Evolutionary conservation across 2,888 invertebrate species (phyloP).

Genomic region (Melikaiella ostensackeni): DNA sequence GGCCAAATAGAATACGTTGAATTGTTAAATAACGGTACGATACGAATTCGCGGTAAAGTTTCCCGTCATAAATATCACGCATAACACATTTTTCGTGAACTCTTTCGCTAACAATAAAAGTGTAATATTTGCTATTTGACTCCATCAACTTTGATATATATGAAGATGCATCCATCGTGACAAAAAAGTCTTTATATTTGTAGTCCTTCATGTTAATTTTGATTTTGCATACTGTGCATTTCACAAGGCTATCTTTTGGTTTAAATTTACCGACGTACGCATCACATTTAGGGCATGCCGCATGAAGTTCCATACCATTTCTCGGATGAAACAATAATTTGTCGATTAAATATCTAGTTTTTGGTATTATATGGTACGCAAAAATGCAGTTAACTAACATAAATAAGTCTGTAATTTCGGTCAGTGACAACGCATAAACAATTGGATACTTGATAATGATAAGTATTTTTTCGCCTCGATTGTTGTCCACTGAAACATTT

Average conservation of each 20-base stretch:
- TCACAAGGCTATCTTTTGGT: not conserved
- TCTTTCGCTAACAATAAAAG: constrained; percentile 39
- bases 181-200: constrained; percentile 41
- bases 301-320: constrained; percentile 41
- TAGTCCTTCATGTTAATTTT: constrained; percentile 21
- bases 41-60: constrained; percentile 42
- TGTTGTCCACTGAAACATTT: constrained; percentile 5
- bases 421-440: constrained; percentile 37
- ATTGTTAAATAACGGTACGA: constrained; percentile 42
- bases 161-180: constrained; percentile 39
- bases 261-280: constrained; percentile 38
- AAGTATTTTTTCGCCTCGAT: constrained; percentile 36
- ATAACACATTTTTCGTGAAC: constrained; percentile 28
- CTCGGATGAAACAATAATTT: constrained; percentile 33
- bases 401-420: constrained; percentile 41
- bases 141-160: constrained; percentile 36
- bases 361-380: constrained; percentile 41
- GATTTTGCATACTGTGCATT: constrained; percentile 36
- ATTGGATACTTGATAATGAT: constrained; percentile 42
- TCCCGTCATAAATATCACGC: constrained; percentile 48
- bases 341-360: not conserved
- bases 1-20: constrained; percentile 50
- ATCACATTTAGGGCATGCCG: constrained; percentile 37
- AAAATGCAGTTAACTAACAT: constrained; percentile 47
- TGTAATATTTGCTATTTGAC: constrained; percentile 39